A percentile compares a stretch with the other conserved stretches of the same genome.
Conservation (phyloP, 2,797 vertebrate species). For the Oreochromis grahami region DNA sequence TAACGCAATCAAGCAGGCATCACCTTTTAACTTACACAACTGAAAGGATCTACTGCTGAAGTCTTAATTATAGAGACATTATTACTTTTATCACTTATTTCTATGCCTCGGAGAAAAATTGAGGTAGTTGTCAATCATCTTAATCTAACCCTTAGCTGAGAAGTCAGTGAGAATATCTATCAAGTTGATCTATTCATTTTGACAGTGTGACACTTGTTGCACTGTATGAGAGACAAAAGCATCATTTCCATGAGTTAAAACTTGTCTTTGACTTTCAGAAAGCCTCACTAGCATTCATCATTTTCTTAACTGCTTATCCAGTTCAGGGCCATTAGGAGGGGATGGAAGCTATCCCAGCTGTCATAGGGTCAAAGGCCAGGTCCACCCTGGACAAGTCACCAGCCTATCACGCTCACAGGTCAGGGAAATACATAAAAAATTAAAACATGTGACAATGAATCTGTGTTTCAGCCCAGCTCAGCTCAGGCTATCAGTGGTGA, state of each 20-base stretch:
- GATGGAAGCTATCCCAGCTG: not conserved
- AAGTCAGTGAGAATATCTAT: not conserved
- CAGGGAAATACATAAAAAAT: not conserved
- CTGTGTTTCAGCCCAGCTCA: not conserved
- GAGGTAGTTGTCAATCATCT: fast-evolving
- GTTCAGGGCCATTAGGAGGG: too few species aligned
- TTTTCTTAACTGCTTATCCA: not conserved
- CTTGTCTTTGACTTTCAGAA: not conserved
- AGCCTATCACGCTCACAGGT: not conserved
- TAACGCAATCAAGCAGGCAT: not conserved
- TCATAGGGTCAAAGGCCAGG: not conserved
- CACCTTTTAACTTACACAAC: not conserved
- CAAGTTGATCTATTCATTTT: not conserved
- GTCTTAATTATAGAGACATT: not conserved
- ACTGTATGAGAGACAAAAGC: not conserved
- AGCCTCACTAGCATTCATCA: not conserved
- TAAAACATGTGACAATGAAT: not conserved
- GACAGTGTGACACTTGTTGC: not conserved
- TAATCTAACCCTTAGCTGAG: not conserved
- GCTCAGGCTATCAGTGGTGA: not conserved
- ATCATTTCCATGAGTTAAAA: not conserved
- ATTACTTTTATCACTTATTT: not conserved
- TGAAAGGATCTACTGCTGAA: not conserved
- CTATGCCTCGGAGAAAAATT: not conserved
- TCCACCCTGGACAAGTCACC: fast-evolving